Base-by-base conservation (phyloP, 2,113 vertebrate species). In the Corydoras sp. region DNA sequence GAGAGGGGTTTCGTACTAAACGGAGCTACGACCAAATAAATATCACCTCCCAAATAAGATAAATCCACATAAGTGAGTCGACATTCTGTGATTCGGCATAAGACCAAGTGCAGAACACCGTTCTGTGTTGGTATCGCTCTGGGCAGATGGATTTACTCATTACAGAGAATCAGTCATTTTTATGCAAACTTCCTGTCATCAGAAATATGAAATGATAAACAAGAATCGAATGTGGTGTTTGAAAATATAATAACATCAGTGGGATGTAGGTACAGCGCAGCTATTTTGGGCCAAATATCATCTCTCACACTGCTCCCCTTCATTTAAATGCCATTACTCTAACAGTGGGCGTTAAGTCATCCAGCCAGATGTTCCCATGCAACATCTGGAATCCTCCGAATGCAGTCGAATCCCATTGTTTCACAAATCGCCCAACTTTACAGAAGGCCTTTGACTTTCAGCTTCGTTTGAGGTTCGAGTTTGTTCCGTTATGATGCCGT, bases 171-270 rank as follows among this genome's bases (percentile, higher is more conserved):
- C 4, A 62, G 15, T 18, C 5, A 9, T 62, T 31, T 70, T 32
- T 61, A 8, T 62, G 2, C 12, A 43, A 8, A 24, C 53, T 58
- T 15, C 53, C 32, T 63, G 31, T 58, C 55, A 18, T 61, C 35
- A 68, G 54, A 43, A 58, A 49, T 69, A n/a, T 30, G 11, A 14
- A 30, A 60, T 30, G 55, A 15, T 49, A 56, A 58, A 24, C 51
- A 55, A 66, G 50, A 61, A 12, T 61, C 53, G 64, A 31, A 58
- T 63, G 11, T 43, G 3, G 30, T 30, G 32, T 35, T 24, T 71
- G n/a, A 14, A 62, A 18, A 43, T 30, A 59, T 31, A 68, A 29
- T 68, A 48, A 69, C n/a, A 43, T 49, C 15, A 58, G 12, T 69
- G 43, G 8, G 35, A 5, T 68, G n/a, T 49, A 58, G 2, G 0